Base-by-base conservation (phyloP, 2,797 vertebrate species). In the Discoglossus pictus region DNA sequence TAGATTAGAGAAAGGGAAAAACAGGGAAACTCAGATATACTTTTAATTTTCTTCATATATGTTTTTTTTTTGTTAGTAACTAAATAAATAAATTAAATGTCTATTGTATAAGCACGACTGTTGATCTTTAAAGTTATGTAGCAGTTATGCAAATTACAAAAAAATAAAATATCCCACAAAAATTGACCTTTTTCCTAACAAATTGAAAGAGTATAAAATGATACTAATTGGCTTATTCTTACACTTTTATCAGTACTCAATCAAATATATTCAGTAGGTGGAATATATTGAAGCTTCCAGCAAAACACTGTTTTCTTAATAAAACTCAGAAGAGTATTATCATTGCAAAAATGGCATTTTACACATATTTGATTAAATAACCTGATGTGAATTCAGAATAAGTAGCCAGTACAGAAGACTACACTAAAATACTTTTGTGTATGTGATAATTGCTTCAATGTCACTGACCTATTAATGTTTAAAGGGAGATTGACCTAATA, bases 401-500 rank as follows among this genome's bases (percentile, higher is more conserved):
- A 31, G 27, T 8, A 31, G 4, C 8, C 27, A 4, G 4, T 31
- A 8, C 4, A 31, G 8, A 31, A 31, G 27, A 31, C 27, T 31
- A 4, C 8, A 8, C 27, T 31, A 8, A 31, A 31, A 31, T 8
- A 31, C 8, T 31, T 31, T 4, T 8, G 27, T 31, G 27, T 31
- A 8, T 31, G 27, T 31, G 27, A 4, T 31, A 31, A 31, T 31
- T 31, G 27, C 27, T 8, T 31, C 27, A 4, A 31, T 50, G 7
- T 62, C 48, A 43, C 11, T 43, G 38, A 53, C 61, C 61, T 31
- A 31, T n/a, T n/a, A n/a, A n/a, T n/a, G n/a, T n/a, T n/a, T n/a
- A n/a, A n/a, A n/a, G n/a, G n/a, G n/a, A n/a, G n/a, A n/a, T n/a
- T n/a, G n/a, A n/a, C n/a, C n/a, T n/a, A n/a, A n/a, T n/a, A n/a